These are phyloP conservation scores for Sarcophaga variegata DNA, from an alignment of 2,888 invertebrate genomes.

Conservation along the genomic window DNA sequence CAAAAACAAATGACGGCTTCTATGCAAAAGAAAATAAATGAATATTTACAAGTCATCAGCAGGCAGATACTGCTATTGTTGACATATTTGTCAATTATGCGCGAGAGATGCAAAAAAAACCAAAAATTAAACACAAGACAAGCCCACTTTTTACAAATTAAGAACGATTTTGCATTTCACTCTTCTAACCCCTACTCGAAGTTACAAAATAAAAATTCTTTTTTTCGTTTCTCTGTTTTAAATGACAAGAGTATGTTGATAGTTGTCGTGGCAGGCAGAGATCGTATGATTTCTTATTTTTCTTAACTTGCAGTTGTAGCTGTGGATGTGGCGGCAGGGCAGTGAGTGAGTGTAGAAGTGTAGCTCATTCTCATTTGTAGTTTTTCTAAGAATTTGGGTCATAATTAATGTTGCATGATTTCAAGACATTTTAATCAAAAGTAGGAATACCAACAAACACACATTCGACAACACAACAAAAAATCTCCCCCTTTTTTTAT, in stretches of 20 bases:
- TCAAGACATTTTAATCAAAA: slow-evolving; percentile 73
- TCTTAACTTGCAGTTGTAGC: slow-evolving; percentile 14
- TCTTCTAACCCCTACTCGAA: background rate
- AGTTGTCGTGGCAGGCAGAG: background rate
- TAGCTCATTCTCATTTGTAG: slow-evolving; percentile 66
- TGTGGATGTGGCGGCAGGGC: background rate
- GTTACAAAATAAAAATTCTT: background rate
- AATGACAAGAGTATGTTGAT: slow-evolving; percentile 50
- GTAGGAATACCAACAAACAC: slow-evolving; percentile 18
- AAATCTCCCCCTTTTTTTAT: slow-evolving; percentile 39
- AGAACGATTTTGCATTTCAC: background rate
- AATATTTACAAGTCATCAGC: slow-evolving; percentile 55
- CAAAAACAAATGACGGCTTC: slow-evolving; percentile 77
- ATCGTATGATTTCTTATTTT: slow-evolving; percentile 61
- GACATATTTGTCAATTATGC: slow-evolving; percentile 67
- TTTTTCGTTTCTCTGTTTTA: slow-evolving; percentile 1
- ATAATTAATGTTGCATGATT: slow-evolving; percentile 82
- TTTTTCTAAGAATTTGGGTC: slow-evolving; percentile 81
- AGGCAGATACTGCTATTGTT: slow-evolving; percentile 27
- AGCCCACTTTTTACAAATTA: slow-evolving; percentile 64
- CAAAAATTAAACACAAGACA: slow-evolving; percentile 48
- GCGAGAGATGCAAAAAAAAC: background rate
- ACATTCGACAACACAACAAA: background rate
- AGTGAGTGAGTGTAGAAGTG: background rate
- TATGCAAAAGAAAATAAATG: slow-evolving; percentile 69